These are phyloP conservation scores for Eurosta solidaginis DNA, from an alignment of 1,140 invertebrate genomes.

Conservation along the genomic window DNA sequence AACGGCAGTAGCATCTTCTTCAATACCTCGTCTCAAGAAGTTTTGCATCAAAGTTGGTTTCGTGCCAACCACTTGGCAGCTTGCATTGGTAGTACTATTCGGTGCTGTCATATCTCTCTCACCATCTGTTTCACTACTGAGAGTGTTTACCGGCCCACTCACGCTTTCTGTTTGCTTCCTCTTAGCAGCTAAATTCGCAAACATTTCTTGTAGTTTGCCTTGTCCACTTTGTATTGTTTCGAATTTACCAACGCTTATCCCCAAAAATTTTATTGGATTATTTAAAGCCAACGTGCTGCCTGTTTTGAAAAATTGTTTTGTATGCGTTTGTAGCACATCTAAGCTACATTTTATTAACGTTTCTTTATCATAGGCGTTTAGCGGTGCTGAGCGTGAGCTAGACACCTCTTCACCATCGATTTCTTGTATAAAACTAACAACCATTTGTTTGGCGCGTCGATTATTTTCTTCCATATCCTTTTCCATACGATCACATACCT, in stretches of 20 bases:
- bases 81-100: not conserved
- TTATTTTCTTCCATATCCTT: slow-evolving; percentile 77
- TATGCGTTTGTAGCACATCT: slow-evolving; percentile 67
- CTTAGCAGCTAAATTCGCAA: slow-evolving; percentile 52
- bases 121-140: too few species aligned
- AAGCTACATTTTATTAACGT: slow-evolving; percentile 65
- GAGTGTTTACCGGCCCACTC: not conserved
- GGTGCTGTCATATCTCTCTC: too few species aligned
- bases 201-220: slow-evolving; percentile 58
- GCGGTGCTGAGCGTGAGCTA: slow-evolving; percentile 64
- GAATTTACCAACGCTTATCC: slow-evolving; percentile 81
- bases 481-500: slow-evolving; percentile 83
- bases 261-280: slow-evolving; percentile 71
- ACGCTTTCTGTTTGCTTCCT: slow-evolving; percentile 25
- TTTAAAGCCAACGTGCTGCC: slow-evolving; percentile 59
- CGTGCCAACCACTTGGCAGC: slow-evolving; percentile 39
- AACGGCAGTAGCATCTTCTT: not conserved
- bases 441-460: slow-evolving; percentile 70
- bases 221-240: slow-evolving; percentile 64
- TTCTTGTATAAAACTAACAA: slow-evolving; percentile 66
- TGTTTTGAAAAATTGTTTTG: slow-evolving; percentile 54
- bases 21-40: not conserved
- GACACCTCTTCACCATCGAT: slow-evolving; percentile 65
- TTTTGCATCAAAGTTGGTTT: slow-evolving; percentile 33
- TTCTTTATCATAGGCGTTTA: slow-evolving; percentile 64